These are phyloP conservation scores for Pelusios castaneus DNA, from an alignment of 2,113 vertebrate species.

Conservation along the genomic window DNA sequence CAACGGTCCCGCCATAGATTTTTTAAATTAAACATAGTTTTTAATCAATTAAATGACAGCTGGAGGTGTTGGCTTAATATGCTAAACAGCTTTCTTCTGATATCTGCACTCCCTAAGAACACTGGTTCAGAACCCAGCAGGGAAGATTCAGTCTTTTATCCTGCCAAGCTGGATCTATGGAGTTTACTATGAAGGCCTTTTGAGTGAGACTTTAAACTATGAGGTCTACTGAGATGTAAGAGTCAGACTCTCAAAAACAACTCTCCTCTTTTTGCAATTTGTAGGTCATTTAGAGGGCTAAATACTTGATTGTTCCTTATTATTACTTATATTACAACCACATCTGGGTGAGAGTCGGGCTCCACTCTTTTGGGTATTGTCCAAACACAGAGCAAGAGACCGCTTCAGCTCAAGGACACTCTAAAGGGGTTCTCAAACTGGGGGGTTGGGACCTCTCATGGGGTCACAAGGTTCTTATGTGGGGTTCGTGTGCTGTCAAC, in stretches of 20 bases:
- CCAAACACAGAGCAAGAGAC: not conserved
- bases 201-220: not conserved
- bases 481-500: too few species aligned
- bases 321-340: not conserved
- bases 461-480: too few species aligned
- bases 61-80: constrained; percentile 27
- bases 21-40: constrained; percentile 58
- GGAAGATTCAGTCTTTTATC: constrained; percentile 45
- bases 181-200: constrained; percentile 41
- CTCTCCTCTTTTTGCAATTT: not conserved
- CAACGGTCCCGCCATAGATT: constrained; percentile 29
- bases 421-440: not conserved
- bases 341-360: not conserved
- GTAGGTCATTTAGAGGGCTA: not conserved
- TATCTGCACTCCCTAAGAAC: constrained; percentile 37
- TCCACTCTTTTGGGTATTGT: not conserved
- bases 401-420: not conserved
- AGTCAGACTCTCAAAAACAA: constrained; percentile 33
- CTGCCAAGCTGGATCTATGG: not conserved
- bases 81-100: constrained; percentile 40
- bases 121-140: constrained; percentile 61
- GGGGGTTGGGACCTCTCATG: too few species aligned
- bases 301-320: not conserved
- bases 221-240: not conserved
- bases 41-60: constrained; percentile 63